A percentile compares a stretch with the other conserved stretches of the same genome.
Conservation (phyloP, 2,113 vertebrate species). For the Nesoenas mayeri region DNA sequence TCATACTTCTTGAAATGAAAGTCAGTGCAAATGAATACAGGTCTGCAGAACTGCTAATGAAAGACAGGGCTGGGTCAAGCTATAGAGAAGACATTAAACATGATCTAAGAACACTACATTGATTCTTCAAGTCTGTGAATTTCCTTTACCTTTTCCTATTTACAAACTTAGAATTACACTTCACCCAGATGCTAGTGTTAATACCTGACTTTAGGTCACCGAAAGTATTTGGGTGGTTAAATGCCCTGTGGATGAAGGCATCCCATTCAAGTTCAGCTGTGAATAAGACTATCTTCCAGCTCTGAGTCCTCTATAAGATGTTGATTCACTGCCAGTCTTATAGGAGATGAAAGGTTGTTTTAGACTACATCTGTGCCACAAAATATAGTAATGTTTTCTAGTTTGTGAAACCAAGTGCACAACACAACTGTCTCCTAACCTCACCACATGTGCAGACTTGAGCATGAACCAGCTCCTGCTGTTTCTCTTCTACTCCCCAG, state of each 20-base stretch:
- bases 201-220: not conserved
- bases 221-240: not conserved
- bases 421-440: not conserved
- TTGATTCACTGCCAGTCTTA: not conserved
- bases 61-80: not conserved
- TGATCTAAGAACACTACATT: not conserved
- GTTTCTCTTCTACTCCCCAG: not conserved
- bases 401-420: not conserved
- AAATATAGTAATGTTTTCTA: not conserved
- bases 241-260: not conserved
- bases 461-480: not conserved
- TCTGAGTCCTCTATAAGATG: not conserved
- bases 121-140: not conserved
- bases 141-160: not conserved
- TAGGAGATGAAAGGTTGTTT: not conserved
- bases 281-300: not conserved
- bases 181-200: not conserved
- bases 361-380: not conserved
- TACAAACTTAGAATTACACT: not conserved
- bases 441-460: not conserved
- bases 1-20: not conserved
- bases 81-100: not conserved
- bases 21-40: not conserved
- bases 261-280: not conserved
- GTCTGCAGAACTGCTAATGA: not conserved